A percentile compares a stretch with the other conserved stretches of the same genome.
phyloP scores from a whole-genome alignment of 1,140 invertebrate genomes.

The Amphibalanus amphitrite region DNA sequence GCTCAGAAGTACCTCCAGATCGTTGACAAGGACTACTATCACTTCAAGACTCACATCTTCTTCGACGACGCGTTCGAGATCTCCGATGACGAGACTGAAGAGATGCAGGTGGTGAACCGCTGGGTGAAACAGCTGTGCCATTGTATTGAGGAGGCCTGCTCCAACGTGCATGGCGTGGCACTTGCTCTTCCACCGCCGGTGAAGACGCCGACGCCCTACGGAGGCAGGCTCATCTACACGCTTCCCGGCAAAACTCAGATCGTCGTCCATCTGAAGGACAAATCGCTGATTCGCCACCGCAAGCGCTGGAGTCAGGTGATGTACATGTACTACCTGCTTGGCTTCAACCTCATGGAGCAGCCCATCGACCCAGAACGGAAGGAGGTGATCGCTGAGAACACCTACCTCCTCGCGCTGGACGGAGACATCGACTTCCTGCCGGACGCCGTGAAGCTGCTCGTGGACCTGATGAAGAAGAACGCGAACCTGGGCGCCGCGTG shows the following conservation, averaged over 20 bases:
- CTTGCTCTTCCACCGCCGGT: slow-evolving; percentile 77
- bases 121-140: slow-evolving; percentile 88
- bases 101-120: slow-evolving; percentile 82
- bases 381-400: slow-evolving; percentile 90
- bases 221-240: slow-evolving; percentile 81
- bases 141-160: slow-evolving; percentile 86
- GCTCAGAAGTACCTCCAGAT: slow-evolving; percentile 42
- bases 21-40: slow-evolving; percentile 46
- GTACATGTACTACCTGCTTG: slow-evolving; percentile 98
- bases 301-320: slow-evolving; percentile 93
- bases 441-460: slow-evolving; percentile 75
- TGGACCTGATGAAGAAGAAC: slow-evolving; percentile 98
- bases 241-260: slow-evolving; percentile 95
- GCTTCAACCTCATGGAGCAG: slow-evolving; percentile 81
- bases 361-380: slow-evolving; percentile 85
- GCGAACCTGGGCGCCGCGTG: slow-evolving; percentile 92
- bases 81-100: slow-evolving; percentile 80
- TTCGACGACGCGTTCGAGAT: slow-evolving; percentile 98
- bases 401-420: slow-evolving; percentile 87
- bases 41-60: slow-evolving; percentile 79
- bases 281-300: slow-evolving; percentile 86
- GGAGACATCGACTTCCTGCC: slow-evolving; percentile 98
- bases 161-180: slow-evolving; percentile 80
- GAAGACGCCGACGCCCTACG: slow-evolving; percentile 87
- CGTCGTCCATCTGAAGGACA: slow-evolving; percentile 94